Conservation (phyloP, 2,113 vertebrate genomes). For the Anser cygnoides region DNA sequence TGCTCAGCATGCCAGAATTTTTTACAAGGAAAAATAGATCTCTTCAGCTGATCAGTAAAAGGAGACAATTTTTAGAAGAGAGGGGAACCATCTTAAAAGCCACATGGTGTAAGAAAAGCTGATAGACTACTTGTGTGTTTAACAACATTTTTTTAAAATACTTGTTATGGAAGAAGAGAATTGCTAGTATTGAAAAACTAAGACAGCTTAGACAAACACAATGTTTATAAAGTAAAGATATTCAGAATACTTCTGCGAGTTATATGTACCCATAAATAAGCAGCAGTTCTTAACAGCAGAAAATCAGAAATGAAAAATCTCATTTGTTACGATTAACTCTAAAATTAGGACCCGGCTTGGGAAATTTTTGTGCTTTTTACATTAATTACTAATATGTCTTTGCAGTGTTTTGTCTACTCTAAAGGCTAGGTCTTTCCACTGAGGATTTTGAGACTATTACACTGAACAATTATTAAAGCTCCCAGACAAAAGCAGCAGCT, state of each 20-base stretch:
- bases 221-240: not conserved
- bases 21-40: not conserved
- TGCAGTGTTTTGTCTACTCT: not conserved
- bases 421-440: not conserved
- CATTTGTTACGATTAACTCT: not conserved
- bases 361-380: not conserved
- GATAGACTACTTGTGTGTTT: not conserved
- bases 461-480: not conserved
- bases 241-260: not conserved
- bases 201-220: not conserved
- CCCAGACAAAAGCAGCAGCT: not conserved
- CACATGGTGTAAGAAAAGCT: not conserved
- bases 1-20: not conserved
- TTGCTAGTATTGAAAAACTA: not conserved
- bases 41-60: not conserved
- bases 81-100: not conserved
- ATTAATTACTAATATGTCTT: not conserved
- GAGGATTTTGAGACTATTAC: not conserved
- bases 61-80: not conserved
- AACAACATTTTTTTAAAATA: not conserved
- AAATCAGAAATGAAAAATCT: not conserved
- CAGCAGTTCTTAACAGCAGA: not conserved
- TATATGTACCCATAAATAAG: not conserved
- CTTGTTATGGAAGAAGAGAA: not conserved
- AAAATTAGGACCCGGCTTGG: not conserved